Evolutionary conservation across 1,140 invertebrate species (phyloP).

Genomic region (Drosophila tropicalis): DNA sequence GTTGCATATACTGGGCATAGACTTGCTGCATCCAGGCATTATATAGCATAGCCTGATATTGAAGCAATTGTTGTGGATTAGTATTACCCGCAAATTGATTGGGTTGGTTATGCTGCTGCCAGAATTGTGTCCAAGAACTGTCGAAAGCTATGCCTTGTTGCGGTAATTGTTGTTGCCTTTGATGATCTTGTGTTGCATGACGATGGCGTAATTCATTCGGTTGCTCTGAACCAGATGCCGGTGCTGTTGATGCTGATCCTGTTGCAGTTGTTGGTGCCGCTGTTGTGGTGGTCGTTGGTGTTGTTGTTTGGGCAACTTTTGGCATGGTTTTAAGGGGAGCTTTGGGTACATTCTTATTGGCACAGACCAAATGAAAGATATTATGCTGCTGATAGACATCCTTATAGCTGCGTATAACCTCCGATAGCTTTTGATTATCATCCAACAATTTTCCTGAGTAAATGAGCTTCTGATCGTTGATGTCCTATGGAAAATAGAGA

Average conservation of each 20-base stretch:
- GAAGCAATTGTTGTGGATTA: constrained; percentile 32
- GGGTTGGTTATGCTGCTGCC: constrained; percentile 42
- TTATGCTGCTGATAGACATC: constrained; percentile 87
- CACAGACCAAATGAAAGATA: constrained; percentile 93
- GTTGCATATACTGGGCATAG: constrained; percentile 92
- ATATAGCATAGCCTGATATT: constrained; percentile 69
- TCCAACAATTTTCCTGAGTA: constrained; percentile 94
- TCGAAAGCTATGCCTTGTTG: constrained; percentile 18
- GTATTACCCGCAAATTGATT: constrained; percentile 12
- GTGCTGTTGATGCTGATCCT: constrained; percentile 68
- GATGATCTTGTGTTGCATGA: constrained; percentile 34
- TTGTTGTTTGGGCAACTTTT: constrained; percentile 18
- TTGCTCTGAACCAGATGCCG: not conserved
- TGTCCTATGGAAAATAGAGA: constrained; percentile 83
- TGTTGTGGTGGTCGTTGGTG: constrained; percentile 74
- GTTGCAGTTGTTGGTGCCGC: constrained; percentile 65
- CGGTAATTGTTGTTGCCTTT: constrained; percentile 30
- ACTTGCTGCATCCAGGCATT: constrained; percentile 91
- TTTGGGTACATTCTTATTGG: constrained; percentile 83
- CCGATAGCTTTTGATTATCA: constrained; percentile 90
- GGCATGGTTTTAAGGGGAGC: constrained; percentile 51
- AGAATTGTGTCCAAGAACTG: constrained; percentile 48
- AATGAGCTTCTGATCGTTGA: constrained; percentile 93
- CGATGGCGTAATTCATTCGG: constrained; percentile 1
- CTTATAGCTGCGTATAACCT: constrained; percentile 90